These are phyloP conservation scores for Eupithecia centaureata DNA, from an alignment of 2,888 invertebrate species.

Conservation along the genomic window DNA sequence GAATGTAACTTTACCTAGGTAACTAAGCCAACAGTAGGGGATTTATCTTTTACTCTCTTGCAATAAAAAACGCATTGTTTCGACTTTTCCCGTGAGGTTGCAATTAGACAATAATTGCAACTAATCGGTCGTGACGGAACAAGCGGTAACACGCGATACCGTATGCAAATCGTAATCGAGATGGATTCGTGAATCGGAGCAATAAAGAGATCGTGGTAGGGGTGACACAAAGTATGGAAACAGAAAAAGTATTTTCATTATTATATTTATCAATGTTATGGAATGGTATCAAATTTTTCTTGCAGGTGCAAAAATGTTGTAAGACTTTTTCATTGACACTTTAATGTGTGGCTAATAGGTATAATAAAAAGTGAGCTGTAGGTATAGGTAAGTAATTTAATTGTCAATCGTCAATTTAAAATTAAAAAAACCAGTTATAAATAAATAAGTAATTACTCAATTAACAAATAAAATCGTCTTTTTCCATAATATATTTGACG, in stretches of 20 bases:
- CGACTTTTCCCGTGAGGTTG: constrained; percentile 64
- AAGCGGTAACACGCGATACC: constrained; percentile 51
- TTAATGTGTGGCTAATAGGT: too few relatives aligned
- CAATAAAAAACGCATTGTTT: constrained; percentile 56
- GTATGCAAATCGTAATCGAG: constrained; percentile 59
- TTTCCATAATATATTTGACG: too few relatives aligned
- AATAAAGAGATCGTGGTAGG: constrained; percentile 37
- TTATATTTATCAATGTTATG: too few relatives aligned
- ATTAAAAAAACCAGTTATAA: too few relatives aligned
- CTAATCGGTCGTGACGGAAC: constrained; percentile 72
- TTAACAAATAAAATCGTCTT: too few relatives aligned
- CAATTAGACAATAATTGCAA: constrained; percentile 69
- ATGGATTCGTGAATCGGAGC: constrained; percentile 44
- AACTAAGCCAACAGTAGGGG: constrained; percentile 32
- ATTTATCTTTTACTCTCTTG: constrained; percentile 45
- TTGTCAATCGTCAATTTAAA: too few relatives aligned
- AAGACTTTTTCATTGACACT: too few relatives aligned
- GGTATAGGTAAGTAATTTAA: too few relatives aligned
- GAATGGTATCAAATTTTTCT: background rate
- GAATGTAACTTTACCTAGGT: too few relatives aligned
- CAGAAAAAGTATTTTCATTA: background rate
- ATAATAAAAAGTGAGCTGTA: too few relatives aligned
- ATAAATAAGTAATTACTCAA: too few relatives aligned
- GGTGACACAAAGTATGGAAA: constrained; percentile 17
- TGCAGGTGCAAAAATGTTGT: too few relatives aligned